phyloP scores from a whole-genome alignment of 2,113 vertebrate species.

The Ahaetulla prasina region DNA sequence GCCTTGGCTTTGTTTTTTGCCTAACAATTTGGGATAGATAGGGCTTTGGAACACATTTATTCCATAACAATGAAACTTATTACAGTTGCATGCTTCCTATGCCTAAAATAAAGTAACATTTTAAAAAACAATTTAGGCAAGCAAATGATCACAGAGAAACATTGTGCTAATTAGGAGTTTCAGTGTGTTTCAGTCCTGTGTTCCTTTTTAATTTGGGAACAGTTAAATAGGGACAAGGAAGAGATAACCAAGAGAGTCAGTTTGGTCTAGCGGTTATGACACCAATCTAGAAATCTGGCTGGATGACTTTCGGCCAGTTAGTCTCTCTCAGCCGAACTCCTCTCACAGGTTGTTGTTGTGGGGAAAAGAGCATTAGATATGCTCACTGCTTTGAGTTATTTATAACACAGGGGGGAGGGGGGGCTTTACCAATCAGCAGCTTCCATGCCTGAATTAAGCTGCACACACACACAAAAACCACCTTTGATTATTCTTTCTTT shows the following conservation, averaged over 20 bases:
- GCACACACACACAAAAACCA: background rate
- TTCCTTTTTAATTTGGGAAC: background rate
- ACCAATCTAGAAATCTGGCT: background rate
- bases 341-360: background rate
- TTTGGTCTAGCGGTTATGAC: background rate
- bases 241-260: background rate
- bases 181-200: too few relatives aligned
- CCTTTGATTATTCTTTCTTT: background rate
- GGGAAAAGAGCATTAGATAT: background rate
- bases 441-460: background rate
- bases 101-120: background rate
- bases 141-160: background rate
- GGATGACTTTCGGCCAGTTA: background rate
- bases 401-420: background rate
- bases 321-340: background rate
- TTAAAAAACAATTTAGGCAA: too few relatives aligned
- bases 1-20: background rate
- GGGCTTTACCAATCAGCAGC: background rate
- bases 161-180: background rate
- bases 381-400: background rate
- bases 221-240: background rate
- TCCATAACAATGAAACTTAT: background rate
- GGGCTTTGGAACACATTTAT: background rate
- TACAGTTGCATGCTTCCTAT: background rate
- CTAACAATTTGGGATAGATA: too few relatives aligned